Evolutionary conservation across 1,140 invertebrate species (phyloP).

Genomic region (Drosophila funebris): DNA sequence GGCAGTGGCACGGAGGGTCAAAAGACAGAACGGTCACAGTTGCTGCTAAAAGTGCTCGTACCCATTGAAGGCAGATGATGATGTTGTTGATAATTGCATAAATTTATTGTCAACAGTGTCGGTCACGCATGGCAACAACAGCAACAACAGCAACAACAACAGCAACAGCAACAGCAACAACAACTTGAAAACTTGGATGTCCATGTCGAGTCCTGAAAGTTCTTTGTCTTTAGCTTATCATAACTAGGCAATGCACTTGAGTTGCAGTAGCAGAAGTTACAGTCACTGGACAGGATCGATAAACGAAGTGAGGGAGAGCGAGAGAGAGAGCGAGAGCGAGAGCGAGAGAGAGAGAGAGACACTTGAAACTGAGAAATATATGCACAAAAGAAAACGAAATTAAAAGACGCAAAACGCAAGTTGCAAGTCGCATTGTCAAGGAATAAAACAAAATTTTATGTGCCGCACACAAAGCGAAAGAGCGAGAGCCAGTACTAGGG

Average conservation of each 20-base stretch:
- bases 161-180: background rate
- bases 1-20: too few relatives aligned
- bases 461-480: background rate
- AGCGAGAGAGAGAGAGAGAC: conserved; percentile 9
- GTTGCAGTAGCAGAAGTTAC: background rate
- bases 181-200: conserved; percentile 7
- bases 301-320: conserved; percentile 14
- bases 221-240: conserved; percentile 33
- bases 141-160: background rate
- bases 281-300: conserved; percentile 11
- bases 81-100: conserved; percentile 57
- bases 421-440: conserved; percentile 27
- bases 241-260: conserved; percentile 33
- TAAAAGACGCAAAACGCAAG: conserved; percentile 67
- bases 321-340: background rate
- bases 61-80: conserved; percentile 39
- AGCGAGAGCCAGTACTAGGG: too few relatives aligned
- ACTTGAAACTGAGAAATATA: conserved; percentile 62
- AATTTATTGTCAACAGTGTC: conserved; percentile 62
- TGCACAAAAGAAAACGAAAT: conserved; percentile 74
- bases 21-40: conserved; percentile 13
- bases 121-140: conserved; percentile 62
- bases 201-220: conserved; percentile 12
- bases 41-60: conserved; percentile 25
- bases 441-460: conserved; percentile 48